Base-by-base conservation (phyloP, 1,140 invertebrate species). In the Trichonephila clavata region DNA sequence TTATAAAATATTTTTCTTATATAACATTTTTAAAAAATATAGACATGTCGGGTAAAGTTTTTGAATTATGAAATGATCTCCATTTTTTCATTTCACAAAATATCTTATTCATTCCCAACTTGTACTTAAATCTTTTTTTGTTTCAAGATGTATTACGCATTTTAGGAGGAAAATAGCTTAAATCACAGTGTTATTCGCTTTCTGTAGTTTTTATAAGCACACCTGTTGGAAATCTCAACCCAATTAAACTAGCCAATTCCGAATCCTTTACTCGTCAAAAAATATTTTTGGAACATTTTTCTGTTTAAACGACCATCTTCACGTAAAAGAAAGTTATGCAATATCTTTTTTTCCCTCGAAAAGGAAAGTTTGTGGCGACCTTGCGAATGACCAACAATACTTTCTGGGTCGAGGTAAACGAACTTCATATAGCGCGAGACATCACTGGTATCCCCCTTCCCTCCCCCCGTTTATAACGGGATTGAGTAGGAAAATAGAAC, bases 351-450 rank as follows among this genome's bases (percentile, higher is more conserved):
- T 27, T 24, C 24, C 14, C 68, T 18, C 27, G 27, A 71, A 71
- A 71, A 71, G 68, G 68, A 71, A 71, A 71, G 68, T 71, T 27
- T 24, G n/a, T 16, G 21, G 8, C 68, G 68, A 71, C 68, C 68
- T 71, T 71, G 68, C 68, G 68, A 32, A 71, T 32, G 68, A 32
- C 68, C 68, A 32, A 32, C 6, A 21, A n/a, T 24, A 24, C 68
- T 71, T 71, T 71, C 68, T 71, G 27, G 68, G 68, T 71, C 68
- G 68, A 71, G 68, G 68, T 32, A 32, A 71, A 71, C 68, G 68
- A 71, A 71, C 68, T 71, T 24, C 68, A 71, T 71, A 27, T 24
- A 24, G 27, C 24, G 27, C 68, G 68, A 65, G 63, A 65, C 63
- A n/a, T 5, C 68, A 16, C 27, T 21, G 14, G 16, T 14, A 1